Conservation (phyloP, 1,140 invertebrate genomes). For the Gonioctena quinquepunctata region DNA sequence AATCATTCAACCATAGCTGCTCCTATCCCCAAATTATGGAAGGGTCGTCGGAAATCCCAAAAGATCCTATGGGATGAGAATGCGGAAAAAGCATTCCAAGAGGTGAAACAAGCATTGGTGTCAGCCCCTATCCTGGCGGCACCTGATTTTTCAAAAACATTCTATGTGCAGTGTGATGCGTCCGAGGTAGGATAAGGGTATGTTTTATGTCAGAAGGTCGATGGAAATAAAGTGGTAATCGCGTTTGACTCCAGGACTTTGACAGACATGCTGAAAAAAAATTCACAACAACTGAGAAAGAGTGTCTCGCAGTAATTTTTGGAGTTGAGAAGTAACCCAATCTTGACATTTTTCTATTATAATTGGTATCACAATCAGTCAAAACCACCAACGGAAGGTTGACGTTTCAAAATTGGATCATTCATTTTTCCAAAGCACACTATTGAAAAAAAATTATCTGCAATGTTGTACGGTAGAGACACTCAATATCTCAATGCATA, state of each 20-base stretch:
- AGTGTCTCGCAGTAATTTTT: slow-evolving; percentile 58
- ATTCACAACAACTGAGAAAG: slow-evolving; percentile 56
- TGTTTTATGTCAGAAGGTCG: slow-evolving; percentile 38
- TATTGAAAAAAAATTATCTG: no score
- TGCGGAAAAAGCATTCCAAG: slow-evolving; percentile 42
- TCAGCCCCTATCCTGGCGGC: slow-evolving; percentile 24
- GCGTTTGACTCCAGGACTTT: slow-evolving; percentile 50
- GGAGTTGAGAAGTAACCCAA: no score
- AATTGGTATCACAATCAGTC: no score
- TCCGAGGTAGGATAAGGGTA: slow-evolving; percentile 46
- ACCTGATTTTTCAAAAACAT: slow-evolving; percentile 48
- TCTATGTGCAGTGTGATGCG: slow-evolving; percentile 52
- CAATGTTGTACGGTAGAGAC: no score
- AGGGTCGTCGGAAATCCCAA: slow-evolving; percentile 36
- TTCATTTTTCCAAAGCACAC: no score
- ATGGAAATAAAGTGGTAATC: neutral
- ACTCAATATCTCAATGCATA: no score
- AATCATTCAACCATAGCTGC: slow-evolving; percentile 49
- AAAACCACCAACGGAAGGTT: no score
- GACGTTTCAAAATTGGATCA: no score
- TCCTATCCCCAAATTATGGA: slow-evolving; percentile 52
- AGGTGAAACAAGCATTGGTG: slow-evolving; percentile 42
- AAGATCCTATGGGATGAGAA: neutral
- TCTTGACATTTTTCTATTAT: no score
- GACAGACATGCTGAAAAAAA: slow-evolving; percentile 50